These are phyloP conservation scores for Syngnathus typhle DNA, from an alignment of 2,113 vertebrate species.

Conservation along the genomic window DNA sequence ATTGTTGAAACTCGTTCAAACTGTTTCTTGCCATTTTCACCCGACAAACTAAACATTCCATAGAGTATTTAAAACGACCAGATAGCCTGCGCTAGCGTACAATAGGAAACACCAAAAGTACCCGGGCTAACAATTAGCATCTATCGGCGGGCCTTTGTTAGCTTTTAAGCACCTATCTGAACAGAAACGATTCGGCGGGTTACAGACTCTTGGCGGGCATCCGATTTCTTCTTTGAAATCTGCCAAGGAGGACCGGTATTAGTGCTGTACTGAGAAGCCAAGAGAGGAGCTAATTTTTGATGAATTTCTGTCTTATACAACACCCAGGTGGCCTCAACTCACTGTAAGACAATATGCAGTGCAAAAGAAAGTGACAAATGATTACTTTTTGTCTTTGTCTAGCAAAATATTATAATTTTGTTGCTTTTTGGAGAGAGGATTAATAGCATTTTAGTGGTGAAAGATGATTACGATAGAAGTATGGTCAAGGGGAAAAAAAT, in stretches of 20 bases:
- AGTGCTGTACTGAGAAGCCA: background rate
- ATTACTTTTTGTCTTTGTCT: too few relatives aligned
- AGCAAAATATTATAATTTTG: too few relatives aligned
- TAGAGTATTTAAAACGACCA: background rate
- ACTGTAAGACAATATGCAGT: background rate
- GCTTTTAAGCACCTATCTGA: background rate
- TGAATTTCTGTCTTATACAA: background rate
- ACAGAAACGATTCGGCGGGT: background rate
- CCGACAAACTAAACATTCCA: background rate
- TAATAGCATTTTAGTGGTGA: too few relatives aligned
- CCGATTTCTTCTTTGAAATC: background rate
- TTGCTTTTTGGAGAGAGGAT: too few relatives aligned
- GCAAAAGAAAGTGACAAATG: too few relatives aligned
- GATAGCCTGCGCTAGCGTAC: background rate
- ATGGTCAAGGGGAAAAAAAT: too few relatives aligned
- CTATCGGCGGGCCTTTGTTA: background rate
- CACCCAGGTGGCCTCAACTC: background rate
- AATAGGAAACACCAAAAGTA: background rate
- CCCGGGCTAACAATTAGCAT: background rate
- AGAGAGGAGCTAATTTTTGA: background rate
- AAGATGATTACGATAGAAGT: too few relatives aligned
- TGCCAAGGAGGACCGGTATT: background rate
- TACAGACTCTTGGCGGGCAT: background rate
- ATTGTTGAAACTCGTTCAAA: background rate
- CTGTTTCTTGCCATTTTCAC: background rate